These are phyloP conservation scores for Vidua macroura DNA, from an alignment of 2,113 vertebrate species.

Conservation along the genomic window DNA sequence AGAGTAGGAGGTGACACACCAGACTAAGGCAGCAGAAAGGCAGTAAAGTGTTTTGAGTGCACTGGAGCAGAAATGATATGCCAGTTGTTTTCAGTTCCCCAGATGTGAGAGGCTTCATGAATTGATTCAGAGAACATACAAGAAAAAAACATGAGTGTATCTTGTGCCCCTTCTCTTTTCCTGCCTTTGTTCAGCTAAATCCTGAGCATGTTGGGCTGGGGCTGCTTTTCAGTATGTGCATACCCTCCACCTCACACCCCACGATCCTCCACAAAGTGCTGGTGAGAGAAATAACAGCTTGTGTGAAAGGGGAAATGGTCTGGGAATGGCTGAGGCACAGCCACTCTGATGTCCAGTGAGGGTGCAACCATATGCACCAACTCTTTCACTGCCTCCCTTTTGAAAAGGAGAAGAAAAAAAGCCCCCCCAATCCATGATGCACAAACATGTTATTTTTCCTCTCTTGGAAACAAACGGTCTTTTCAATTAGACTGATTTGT, in stretches of 20 bases:
- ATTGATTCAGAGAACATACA: background rate
- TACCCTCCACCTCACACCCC: background rate
- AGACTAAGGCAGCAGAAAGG: background rate
- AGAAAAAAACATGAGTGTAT: background rate
- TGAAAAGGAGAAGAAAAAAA: background rate
- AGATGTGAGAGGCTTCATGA: background rate
- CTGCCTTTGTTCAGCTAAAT: slow-evolving; percentile 12
- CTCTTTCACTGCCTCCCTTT: background rate
- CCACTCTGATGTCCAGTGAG: background rate
- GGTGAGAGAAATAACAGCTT: background rate
- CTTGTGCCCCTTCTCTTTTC: background rate
- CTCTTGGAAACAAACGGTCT: slow-evolving; percentile 67
- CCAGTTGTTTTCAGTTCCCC: slow-evolving; percentile 6
- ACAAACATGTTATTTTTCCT: slow-evolving; percentile 17
- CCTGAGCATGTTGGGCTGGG: background rate
- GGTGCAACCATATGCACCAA: background rate
- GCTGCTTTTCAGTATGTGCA: background rate
- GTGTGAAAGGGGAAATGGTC: background rate
- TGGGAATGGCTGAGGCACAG: background rate
- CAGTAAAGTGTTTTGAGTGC: background rate
- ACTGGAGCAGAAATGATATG: background rate
- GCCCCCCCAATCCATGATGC: background rate
- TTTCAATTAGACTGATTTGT: slow-evolving; percentile 77
- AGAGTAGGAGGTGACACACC: background rate
- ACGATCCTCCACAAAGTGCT: background rate